Conservation (phyloP, 2,888 invertebrate species). For the Hemithea aestivaria region DNA sequence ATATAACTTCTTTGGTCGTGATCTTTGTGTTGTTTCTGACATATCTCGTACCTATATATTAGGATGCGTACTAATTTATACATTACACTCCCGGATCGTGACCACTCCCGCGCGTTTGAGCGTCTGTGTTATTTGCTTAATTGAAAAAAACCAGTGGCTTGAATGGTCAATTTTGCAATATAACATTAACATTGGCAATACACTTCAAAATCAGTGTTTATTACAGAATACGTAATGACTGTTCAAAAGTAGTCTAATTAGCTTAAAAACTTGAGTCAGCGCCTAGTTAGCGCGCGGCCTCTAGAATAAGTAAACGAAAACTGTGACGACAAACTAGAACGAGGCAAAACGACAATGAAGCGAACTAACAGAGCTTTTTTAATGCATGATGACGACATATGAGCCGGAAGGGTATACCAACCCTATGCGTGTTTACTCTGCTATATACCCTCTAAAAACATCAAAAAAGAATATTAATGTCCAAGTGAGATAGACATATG, state of each 20-base stretch:
- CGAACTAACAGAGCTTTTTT: slow-evolving; percentile 53
- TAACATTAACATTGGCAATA: too few species aligned
- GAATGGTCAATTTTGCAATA: too few species aligned
- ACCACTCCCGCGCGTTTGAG: too few species aligned
- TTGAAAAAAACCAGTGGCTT: too few species aligned
- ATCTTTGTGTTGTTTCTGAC: too few species aligned
- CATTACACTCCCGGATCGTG: too few species aligned
- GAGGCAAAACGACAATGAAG: slow-evolving; percentile 50
- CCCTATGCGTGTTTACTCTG: slow-evolving; percentile 52
- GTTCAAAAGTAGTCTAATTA: slow-evolving; percentile 38
- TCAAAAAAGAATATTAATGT: slow-evolving; percentile 54
- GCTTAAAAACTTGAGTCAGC: slow-evolving; percentile 40
- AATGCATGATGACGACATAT: slow-evolving; percentile 50
- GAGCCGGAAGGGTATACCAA: slow-evolving; percentile 45
- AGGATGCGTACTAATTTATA: too few species aligned
- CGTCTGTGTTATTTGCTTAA: too few species aligned
- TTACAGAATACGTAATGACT: too few species aligned
- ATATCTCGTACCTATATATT: too few species aligned
- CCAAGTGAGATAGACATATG: slow-evolving; percentile 35
- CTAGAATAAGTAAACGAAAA: slow-evolving; percentile 29
- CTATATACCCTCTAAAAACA: slow-evolving; percentile 43
- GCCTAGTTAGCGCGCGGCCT: slow-evolving; percentile 34
- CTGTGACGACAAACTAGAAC: slow-evolving; percentile 45
- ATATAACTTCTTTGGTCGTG: too few species aligned
- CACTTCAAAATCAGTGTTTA: too few species aligned